A percentile compares a stretch with the other conserved stretches of the same genome.
Conservation (phyloP, 2,113 vertebrate genomes). For the Drymodes brunneopygia region DNA sequence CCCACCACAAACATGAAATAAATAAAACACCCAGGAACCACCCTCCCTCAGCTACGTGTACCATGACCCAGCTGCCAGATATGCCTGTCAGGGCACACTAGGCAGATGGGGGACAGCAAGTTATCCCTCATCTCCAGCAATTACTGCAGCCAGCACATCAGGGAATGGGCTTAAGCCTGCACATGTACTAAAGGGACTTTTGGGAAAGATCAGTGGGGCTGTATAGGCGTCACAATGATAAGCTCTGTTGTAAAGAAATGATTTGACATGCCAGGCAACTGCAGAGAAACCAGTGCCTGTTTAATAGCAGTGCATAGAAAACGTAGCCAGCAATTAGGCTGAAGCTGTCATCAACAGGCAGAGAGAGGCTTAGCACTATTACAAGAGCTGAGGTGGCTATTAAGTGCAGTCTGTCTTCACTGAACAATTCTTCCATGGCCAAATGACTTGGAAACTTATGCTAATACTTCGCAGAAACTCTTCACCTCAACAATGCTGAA, state of each 20-base stretch:
- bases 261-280: constrained; percentile 64
- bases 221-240: constrained; percentile 49
- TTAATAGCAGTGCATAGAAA: constrained; percentile 39
- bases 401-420: constrained; percentile 30
- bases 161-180: constrained; percentile 38
- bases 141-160: constrained; percentile 24
- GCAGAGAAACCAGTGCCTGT: constrained; percentile 43
- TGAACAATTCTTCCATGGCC: not conserved
- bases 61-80: constrained; percentile 45
- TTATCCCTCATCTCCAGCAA: constrained; percentile 23
- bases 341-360: constrained; percentile 54
- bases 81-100: not conserved
- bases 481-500: not conserved
- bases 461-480: not conserved
- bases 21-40: constrained; percentile 5
- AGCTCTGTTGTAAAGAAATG: constrained; percentile 63
- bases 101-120: not conserved
- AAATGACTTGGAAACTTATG: not conserved
- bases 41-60: not conserved
- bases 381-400: constrained; percentile 35
- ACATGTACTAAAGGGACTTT: constrained; percentile 62
- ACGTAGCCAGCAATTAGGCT: constrained; percentile 27
- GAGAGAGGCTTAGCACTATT: constrained; percentile 38
- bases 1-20: not conserved
- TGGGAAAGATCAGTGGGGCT: constrained; percentile 50